A percentile compares a stretch with the other conserved stretches of the same genome.
Conservation (phyloP, 2,888 invertebrate species). For the Conistra vaccinii region DNA sequence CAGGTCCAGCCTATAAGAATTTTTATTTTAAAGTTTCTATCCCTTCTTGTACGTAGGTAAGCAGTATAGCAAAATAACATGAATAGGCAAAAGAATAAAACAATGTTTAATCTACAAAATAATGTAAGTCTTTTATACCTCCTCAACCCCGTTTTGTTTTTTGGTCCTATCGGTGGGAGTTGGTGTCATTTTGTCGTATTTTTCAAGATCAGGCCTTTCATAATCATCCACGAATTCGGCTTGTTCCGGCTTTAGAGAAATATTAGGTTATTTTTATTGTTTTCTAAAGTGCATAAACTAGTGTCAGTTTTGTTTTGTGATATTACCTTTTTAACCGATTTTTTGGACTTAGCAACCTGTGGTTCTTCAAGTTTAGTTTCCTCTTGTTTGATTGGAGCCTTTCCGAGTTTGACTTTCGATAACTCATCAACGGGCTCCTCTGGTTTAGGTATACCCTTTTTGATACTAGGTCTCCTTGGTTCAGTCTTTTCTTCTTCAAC, state of each 20-base stretch:
- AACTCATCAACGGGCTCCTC: slow-evolving; percentile 87
- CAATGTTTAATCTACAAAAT: not conserved
- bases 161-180: slow-evolving; percentile 83
- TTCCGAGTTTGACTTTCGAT: slow-evolving; percentile 84
- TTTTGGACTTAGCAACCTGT: slow-evolving; percentile 84
- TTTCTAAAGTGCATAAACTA: not conserved
- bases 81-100: not conserved
- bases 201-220: slow-evolving; percentile 93
- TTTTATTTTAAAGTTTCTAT: slow-evolving; percentile 14
- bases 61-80: not conserved
- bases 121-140: slow-evolving; percentile 73
- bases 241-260: slow-evolving; percentile 81
- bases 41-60: not conserved
- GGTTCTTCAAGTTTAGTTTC: slow-evolving; percentile 83
- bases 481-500: slow-evolving; percentile 82
- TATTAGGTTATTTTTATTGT: not conserved
- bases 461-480: slow-evolving; percentile 82
- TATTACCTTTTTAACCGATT: slow-evolving; percentile 83
- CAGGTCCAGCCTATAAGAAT: slow-evolving; percentile 82
- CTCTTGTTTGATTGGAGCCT: slow-evolving; percentile 80
- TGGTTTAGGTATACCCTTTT: slow-evolving; percentile 84
- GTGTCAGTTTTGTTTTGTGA: not conserved
- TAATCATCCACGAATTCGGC: slow-evolving; percentile 93
- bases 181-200: slow-evolving; percentile 91
- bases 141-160: slow-evolving; percentile 86